Conservation (phyloP, 2,797 vertebrate genomes). For the Botia almorhae region DNA sequence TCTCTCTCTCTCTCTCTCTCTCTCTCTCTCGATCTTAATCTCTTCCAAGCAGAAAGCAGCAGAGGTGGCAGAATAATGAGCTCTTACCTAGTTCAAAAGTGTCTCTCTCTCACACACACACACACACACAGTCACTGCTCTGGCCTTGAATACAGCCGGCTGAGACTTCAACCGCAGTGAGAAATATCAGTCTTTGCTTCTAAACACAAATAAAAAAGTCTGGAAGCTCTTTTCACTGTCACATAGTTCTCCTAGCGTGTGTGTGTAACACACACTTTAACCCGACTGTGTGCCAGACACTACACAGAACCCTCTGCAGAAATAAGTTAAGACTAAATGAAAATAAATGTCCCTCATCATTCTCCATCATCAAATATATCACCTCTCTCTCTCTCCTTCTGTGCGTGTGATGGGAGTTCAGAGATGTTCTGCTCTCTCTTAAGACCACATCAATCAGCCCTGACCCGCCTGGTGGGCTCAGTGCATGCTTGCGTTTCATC, state of each 20-base stretch:
- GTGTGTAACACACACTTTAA: slow-evolving; percentile 19
- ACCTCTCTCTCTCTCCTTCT: slow-evolving; percentile 32
- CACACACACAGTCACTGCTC: background rate
- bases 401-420: slow-evolving; percentile 48
- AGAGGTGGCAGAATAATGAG: slow-evolving; percentile 52
- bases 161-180: slow-evolving; percentile 18
- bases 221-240: slow-evolving; percentile 51
- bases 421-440: slow-evolving; percentile 44
- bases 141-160: slow-evolving; percentile 12
- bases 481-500: slow-evolving; percentile 44
- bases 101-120: slow-evolving; percentile 12
- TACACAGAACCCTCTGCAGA: slow-evolving; percentile 44
- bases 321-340: slow-evolving; percentile 51
- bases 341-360: slow-evolving; percentile 51
- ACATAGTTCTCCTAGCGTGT: background rate
- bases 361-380: slow-evolving; percentile 51
- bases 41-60: slow-evolving; percentile 30
- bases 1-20: slow-evolving; percentile 29
- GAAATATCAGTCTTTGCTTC: slow-evolving; percentile 37
- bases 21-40: slow-evolving; percentile 39
- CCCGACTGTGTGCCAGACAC: slow-evolving; percentile 47
- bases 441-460: slow-evolving; percentile 45
- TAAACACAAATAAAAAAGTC: slow-evolving; percentile 47
- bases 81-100: slow-evolving; percentile 56
- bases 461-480: slow-evolving; percentile 35